phyloP scores from a whole-genome alignment of 1,140 invertebrate species.

The Drosophila seguyi region DNA sequence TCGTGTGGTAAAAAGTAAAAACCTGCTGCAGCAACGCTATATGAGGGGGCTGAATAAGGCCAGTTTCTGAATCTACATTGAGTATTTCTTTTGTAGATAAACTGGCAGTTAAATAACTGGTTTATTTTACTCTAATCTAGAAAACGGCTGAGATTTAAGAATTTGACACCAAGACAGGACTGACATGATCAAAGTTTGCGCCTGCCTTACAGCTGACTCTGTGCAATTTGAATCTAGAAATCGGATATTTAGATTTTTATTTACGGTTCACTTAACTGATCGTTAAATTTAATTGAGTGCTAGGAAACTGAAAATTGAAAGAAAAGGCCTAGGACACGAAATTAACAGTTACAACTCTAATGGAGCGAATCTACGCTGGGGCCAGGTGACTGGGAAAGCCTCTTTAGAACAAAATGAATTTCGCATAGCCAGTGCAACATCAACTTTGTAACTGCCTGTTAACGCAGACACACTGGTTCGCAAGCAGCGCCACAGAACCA shows the following conservation, averaged over 20 bases:
- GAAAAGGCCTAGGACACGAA: background rate
- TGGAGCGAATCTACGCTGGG: background rate
- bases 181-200: background rate
- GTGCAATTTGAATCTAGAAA: background rate
- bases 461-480: background rate
- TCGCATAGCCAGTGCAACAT: background rate
- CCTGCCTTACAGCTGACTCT: too few species aligned
- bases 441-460: constrained; percentile 12
- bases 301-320: too few species aligned
- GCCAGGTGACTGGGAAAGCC: background rate
- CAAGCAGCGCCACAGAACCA: constrained; percentile 14
- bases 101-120: background rate
- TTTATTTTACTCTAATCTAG: background rate
- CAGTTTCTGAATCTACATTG: background rate
- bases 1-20: constrained; percentile 63
- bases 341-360: background rate
- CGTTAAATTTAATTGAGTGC: too few species aligned
- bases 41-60: background rate
- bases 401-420: background rate
- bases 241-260: too few species aligned
- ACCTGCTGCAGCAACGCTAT: constrained; percentile 27
- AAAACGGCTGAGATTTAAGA: background rate
- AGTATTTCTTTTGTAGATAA: background rate
- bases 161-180: background rate
- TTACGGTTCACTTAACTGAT: background rate